Evolutionary conservation across 2,797 vertebrate genomes (phyloP).

Genomic region (Mico argentatus): DNA sequence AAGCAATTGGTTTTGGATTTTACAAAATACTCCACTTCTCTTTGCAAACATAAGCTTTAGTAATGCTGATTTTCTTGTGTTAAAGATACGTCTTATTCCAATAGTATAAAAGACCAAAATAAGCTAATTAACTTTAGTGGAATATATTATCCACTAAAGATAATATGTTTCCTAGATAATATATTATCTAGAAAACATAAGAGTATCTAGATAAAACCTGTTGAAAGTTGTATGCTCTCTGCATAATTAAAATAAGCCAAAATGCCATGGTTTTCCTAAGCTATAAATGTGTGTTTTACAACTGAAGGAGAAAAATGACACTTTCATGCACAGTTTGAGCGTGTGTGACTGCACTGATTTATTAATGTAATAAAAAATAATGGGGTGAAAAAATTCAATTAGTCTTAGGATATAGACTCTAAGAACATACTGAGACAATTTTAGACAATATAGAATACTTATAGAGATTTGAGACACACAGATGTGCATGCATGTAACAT

Average conservation of each 20-base stretch:
- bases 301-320: background rate
- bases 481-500: background rate
- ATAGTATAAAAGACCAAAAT: conserved; percentile 24
- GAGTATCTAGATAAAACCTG: background rate
- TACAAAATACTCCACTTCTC: background rate
- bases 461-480: background rate
- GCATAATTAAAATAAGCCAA: background rate
- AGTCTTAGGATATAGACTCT: background rate
- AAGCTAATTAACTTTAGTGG: background rate
- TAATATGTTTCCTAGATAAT: too few relatives aligned
- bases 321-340: background rate
- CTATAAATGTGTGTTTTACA: background rate
- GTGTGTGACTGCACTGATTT: background rate
- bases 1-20: background rate
- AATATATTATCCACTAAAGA: background rate
- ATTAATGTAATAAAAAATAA: conserved; percentile 8
- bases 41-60: background rate
- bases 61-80: background rate
- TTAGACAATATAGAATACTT: background rate
- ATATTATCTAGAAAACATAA: background rate
- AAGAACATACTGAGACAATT: background rate
- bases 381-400: background rate
- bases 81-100: background rate
- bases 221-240: background rate
- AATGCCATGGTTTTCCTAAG: background rate